Base-by-base conservation (phyloP, 2,888 invertebrate genomes). In the Orchesellides sinensis region DNA sequence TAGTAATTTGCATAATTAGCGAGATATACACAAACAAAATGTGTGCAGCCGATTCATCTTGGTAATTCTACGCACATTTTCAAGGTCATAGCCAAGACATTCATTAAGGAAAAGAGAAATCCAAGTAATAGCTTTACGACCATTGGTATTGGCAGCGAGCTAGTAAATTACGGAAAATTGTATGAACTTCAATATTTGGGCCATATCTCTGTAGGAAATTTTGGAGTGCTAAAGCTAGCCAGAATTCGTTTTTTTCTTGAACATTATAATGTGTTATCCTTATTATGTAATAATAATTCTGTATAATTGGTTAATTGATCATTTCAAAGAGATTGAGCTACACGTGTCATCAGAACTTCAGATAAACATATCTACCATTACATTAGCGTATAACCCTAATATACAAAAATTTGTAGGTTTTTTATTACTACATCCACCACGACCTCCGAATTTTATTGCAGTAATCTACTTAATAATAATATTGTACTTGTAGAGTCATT, bases 281-380 rank as follows among this genome's bases (percentile, higher is more conserved):
- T 17, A 69, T 49, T 29, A 69, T 19, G 35, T 70, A 63, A 74
- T n/a, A n/a, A n/a, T n/a, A n/a, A n/a, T n/a, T n/a, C n/a, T 10
- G 25, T 17, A 32, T 78, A 78, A 78, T 78, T 77, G 75, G 35
- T 35, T 65, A 77, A 68, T 68, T 77, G 75, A 19, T 29, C 47
- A 32, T 35, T 21, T 29, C 52, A 52, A 25, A 17, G 5, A 27
- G 59, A n/a, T 8, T 35, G 12, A 8, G 35, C 6, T 8, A 35
- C 52, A 52, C 52, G 52, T 52, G 52, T 52, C 52, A 21, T 52
- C 19, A 52, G n/a, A 6, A 6, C 3, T 52, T n/a, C n/a, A n/a
- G n/a, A n/a, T n/a, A n/a, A n/a, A n/a, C n/a, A n/a, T n/a, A n/a
- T n/a, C n/a, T n/a, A n/a, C n/a, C n/a, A n/a, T n/a, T n/a, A n/a